These are phyloP conservation scores for Sycophila texana DNA, from an alignment of 2,888 invertebrate genomes.

Conservation along the genomic window DNA sequence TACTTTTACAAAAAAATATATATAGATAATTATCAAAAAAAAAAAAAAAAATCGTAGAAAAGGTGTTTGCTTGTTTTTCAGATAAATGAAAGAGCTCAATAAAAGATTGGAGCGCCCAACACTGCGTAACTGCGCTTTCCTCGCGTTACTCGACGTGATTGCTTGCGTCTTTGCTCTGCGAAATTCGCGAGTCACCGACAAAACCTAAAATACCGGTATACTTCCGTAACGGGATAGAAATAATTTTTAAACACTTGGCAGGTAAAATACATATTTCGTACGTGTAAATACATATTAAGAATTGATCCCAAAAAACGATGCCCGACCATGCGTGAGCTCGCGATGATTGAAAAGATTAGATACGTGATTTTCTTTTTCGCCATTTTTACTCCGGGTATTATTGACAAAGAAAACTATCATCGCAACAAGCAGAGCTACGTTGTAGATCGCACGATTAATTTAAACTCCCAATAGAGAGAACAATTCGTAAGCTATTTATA, in stretches of 20 bases:
- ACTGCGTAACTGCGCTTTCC: conserved; percentile 4
- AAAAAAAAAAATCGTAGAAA: not conserved
- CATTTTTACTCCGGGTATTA: not conserved
- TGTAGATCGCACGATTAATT: no score
- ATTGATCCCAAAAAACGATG: conserved; percentile 34
- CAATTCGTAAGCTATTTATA: not conserved
- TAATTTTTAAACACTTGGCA: conserved; percentile 29
- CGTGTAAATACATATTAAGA: conserved; percentile 5
- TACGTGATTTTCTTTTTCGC: not conserved
- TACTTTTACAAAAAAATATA: not conserved
- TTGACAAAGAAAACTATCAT: no score
- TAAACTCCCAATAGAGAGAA: not conserved
- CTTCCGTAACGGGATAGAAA: not conserved
- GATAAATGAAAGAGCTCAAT: not conserved
- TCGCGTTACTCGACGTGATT: not conserved
- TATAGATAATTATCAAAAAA: not conserved
- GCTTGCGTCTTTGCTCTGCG: conserved; percentile 7
- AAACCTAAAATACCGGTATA: conserved; percentile 7
- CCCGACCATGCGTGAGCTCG: conserved; percentile 23
- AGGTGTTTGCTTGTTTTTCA: not conserved
- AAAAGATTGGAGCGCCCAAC: conserved; percentile 4
- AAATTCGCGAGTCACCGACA: conserved; percentile 19
- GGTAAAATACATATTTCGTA: conserved; percentile 27
- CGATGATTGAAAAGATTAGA: conserved; percentile 22
- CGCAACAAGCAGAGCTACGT: no score